Evolutionary conservation across 2,888 invertebrate genomes (phyloP).

Genomic region (Philopedon plagiatum): DNA sequence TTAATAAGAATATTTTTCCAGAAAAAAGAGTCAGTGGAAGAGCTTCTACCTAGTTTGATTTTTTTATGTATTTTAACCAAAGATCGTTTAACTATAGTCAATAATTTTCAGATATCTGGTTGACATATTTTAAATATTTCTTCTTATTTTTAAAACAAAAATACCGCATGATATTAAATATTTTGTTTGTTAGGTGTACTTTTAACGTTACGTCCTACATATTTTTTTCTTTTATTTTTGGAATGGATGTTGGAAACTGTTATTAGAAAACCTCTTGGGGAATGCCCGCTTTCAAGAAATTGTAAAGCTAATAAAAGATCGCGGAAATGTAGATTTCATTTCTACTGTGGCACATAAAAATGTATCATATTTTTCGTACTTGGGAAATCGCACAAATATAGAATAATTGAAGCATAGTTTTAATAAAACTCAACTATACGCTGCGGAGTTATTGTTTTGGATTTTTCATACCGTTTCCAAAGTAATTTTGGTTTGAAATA

Average conservation of each 20-base stretch:
- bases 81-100: too few species aligned
- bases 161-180: too few species aligned
- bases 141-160: too few species aligned
- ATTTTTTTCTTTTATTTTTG: slow-evolving; percentile 2
- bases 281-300: slow-evolving; percentile 45
- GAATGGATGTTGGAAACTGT: slow-evolving; percentile 24
- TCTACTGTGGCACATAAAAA: slow-evolving; percentile 47
- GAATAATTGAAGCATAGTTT: slow-evolving; percentile 45
- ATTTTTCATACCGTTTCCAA: slow-evolving; percentile 29
- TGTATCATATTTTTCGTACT: slow-evolving; percentile 46
- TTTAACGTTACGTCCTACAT: not conserved
- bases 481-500: slow-evolving; percentile 21
- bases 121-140: too few species aligned
- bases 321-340: slow-evolving; percentile 49
- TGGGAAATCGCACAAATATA: slow-evolving; percentile 40
- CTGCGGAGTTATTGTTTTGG: slow-evolving; percentile 34
- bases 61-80: too few species aligned
- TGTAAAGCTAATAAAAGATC: slow-evolving; percentile 46
- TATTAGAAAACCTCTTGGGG: slow-evolving; percentile 38
- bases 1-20: too few species aligned
- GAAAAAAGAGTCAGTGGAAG: too few species aligned
- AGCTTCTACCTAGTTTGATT: too few species aligned
- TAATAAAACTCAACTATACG: slow-evolving; percentile 42
- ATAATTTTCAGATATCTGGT: too few species aligned
- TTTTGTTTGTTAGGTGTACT: too few species aligned